Base-by-base conservation (phyloP, 1,140 invertebrate species). In the Adoxophyes honmai region DNA sequence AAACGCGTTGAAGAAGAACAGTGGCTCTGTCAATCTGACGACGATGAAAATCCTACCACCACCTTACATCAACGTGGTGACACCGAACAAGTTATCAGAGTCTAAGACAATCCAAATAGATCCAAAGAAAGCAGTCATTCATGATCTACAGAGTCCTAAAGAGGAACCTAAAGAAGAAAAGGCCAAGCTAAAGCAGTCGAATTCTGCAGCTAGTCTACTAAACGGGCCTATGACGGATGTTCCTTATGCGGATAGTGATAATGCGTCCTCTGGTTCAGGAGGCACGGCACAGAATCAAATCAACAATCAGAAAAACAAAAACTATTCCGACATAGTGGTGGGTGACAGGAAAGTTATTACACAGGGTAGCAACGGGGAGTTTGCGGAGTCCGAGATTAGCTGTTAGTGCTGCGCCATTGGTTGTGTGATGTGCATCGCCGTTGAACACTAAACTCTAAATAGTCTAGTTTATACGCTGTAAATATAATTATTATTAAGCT, bases 201-300 rank as follows among this genome's bases (percentile, higher is more conserved):
- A 68, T 62, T 88, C 86, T 1, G 83, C 87, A 0, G 83, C 85
- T 0, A 89, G 88, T 69, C 62, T 90, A 14, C 60, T 89, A 0
- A 90, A 90, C 42, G 89, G 89, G 10, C 87, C 88, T 0, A 76
- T 90, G 71, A 89, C 88, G 0, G 89, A 90, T 53, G 77, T 90
- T 0, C 89, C 89, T 0, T 90, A 88, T 60, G 89, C 84, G 0
- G 89, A 90, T 58, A 90, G 88, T 44, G 86, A 89, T 54, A 88
- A 89, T 52, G 75, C 80, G 0, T 88, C 86, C 0, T 86, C 83
- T 0, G 74, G 75, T 14, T 81, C 81, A 0, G 67, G 74, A 6
- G 70, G 73, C 4, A 81, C 69, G 14, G 62, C 57, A 9, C 73
- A 70, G 18, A 74, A 79, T 48, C 14, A 55, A n/a, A 51, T 62